These are phyloP conservation scores for Selenia dentaria DNA, from an alignment of 2,888 invertebrate genomes.

Conservation along the genomic window DNA sequence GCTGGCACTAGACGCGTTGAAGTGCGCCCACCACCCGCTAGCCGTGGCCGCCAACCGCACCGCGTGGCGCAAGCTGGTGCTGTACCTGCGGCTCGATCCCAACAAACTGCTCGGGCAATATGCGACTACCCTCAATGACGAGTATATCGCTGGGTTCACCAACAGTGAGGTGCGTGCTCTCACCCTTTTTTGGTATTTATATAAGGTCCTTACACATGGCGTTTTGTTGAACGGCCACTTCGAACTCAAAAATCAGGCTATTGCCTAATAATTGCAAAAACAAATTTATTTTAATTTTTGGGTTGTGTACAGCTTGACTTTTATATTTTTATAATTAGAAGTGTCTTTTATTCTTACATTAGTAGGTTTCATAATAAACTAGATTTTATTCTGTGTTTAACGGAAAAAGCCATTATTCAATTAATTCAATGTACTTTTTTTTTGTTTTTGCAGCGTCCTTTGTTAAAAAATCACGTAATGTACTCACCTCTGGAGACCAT, in stretches of 20 bases:
- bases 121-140: slow-evolving; percentile 83
- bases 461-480: slow-evolving; percentile 7
- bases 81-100: slow-evolving; percentile 84
- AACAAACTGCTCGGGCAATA: slow-evolving; percentile 85
- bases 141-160: slow-evolving; percentile 84
- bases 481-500: slow-evolving; percentile 69
- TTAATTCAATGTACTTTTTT: not conserved
- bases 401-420: not conserved
- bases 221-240: too few species aligned
- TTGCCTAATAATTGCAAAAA: too few species aligned
- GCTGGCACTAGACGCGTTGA: slow-evolving; percentile 87
- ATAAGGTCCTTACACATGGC: too few species aligned
- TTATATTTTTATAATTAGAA: too few species aligned
- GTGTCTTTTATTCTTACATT: too few species aligned
- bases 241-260: too few species aligned
- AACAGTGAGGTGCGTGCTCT: slow-evolving; percentile 57
- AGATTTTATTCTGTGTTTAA: not conserved
- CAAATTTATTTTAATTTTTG: too few species aligned
- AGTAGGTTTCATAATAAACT: too few species aligned
- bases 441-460: slow-evolving; percentile 2
- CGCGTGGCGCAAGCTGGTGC: slow-evolving; percentile 88
- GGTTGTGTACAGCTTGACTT: too few species aligned
- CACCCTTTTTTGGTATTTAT: not conserved
- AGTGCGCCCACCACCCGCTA: slow-evolving; percentile 91
- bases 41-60: slow-evolving; percentile 83